These are phyloP conservation scores for Andrena trimmerana DNA, from an alignment of 2,888 invertebrate species.

Conservation along the genomic window DNA sequence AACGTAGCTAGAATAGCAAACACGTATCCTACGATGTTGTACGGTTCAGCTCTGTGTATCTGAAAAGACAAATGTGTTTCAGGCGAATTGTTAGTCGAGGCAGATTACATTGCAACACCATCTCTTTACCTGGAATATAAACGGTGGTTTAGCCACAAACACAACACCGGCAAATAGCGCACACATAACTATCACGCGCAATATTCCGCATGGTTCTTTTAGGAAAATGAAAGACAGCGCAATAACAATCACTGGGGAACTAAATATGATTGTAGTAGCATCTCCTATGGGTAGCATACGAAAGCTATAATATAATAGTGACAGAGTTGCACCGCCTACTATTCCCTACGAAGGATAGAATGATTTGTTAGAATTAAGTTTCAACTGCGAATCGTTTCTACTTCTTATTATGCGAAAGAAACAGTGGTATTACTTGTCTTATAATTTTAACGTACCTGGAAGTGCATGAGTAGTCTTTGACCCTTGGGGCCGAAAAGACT, in stretches of 20 bases:
- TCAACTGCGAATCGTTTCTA: background rate
- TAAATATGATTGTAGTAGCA: conserved; percentile 86
- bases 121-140: conserved; percentile 82
- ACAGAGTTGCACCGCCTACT: conserved; percentile 85
- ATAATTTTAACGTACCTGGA: conserved; percentile 77
- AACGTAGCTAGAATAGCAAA: conserved; percentile 84
- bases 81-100: background rate
- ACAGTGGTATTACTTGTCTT: background rate
- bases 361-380: conserved; percentile 1
- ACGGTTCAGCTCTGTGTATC: conserved; percentile 76
- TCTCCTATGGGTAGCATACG: conserved; percentile 85
- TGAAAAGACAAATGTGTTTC: conserved; percentile 51
- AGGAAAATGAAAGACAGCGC: conserved; percentile 84
- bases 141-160: conserved; percentile 85
- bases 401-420: background rate
- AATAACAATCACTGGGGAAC: conserved; percentile 86
- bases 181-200: conserved; percentile 84
- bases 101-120: background rate
- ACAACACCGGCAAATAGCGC: conserved; percentile 84
- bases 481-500: conserved; percentile 83
- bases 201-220: conserved; percentile 85
- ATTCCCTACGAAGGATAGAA: conserved; percentile 80
- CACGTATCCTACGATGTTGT: conserved; percentile 84
- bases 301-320: conserved; percentile 85
- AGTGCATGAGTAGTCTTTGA: conserved; percentile 81